phyloP scores from a whole-genome alignment of 2,888 invertebrate species.

The Andrena flavipes region DNA sequence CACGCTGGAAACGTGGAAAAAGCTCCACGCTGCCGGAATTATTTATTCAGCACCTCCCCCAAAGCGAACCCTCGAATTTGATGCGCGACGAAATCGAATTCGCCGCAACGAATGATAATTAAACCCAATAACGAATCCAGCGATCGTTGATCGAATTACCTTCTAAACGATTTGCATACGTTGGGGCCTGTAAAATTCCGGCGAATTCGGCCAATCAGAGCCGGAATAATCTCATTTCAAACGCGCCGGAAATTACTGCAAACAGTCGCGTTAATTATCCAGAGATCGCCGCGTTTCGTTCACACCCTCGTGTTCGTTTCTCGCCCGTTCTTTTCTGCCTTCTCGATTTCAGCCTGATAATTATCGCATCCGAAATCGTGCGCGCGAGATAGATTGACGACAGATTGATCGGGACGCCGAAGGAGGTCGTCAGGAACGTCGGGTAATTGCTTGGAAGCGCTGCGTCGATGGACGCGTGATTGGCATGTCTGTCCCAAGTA shows the following conservation, averaged over 20 bases:
- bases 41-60: conserved; percentile 18
- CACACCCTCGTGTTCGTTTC: neutral
- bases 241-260: conserved; percentile 28
- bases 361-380: conserved; percentile 11
- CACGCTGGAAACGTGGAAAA: neutral
- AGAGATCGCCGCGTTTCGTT: neutral
- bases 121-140: conserved; percentile 29
- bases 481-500: conserved; percentile 54
- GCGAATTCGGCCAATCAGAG: conserved; percentile 21
- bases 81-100: conserved; percentile 34
- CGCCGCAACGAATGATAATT: conserved; percentile 30
- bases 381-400: conserved; percentile 32
- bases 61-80: conserved; percentile 37
- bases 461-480: conserved; percentile 54
- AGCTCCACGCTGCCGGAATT: conserved; percentile 1
- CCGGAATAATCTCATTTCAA: conserved; percentile 19
- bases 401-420: conserved; percentile 54
- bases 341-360: neutral
- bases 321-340: neutral
- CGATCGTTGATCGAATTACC: conserved; percentile 46
- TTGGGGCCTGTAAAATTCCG: conserved; percentile 11
- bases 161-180: conserved; percentile 41
- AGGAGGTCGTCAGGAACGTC: conserved; percentile 46
- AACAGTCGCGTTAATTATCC: conserved; percentile 27
- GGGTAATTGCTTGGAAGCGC: conserved; percentile 59